These are phyloP conservation scores for Megamerina dolium DNA, from an alignment of 2,888 invertebrate species.

Conservation along the genomic window DNA sequence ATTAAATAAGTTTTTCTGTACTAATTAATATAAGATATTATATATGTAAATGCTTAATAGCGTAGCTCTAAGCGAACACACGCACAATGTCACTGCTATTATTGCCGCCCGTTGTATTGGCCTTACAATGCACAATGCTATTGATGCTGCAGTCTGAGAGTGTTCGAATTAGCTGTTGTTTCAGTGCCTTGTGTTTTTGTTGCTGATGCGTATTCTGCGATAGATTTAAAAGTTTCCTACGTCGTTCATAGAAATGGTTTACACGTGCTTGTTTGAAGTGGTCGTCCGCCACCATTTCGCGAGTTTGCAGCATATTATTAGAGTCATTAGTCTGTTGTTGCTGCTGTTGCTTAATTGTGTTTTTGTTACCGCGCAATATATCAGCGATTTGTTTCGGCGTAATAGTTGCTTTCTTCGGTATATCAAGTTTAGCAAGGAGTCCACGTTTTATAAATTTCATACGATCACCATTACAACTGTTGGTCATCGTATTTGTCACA, in stretches of 20 bases:
- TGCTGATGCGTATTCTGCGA: constrained; percentile 18
- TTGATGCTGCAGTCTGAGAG: constrained; percentile 36
- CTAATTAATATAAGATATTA: too few species aligned
- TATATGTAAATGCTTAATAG: too few species aligned
- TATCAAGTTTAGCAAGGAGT: constrained; percentile 21
- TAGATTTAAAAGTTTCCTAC: constrained; percentile 30
- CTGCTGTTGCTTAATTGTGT: constrained; percentile 14
- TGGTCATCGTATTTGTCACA: constrained; percentile 29
- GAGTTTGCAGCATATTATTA: not conserved
- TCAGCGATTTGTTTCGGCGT: constrained; percentile 37
- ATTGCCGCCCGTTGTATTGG: constrained; percentile 19
- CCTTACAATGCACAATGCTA: constrained; percentile 14
- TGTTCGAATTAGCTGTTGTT: constrained; percentile 35
- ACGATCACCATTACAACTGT: constrained; percentile 26
- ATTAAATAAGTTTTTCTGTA: not conserved
- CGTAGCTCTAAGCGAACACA: constrained; percentile 24
- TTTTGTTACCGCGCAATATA: constrained; percentile 29
- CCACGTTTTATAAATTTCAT: constrained; percentile 36
- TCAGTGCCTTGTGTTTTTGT: constrained; percentile 26
- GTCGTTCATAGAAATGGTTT: constrained; percentile 35
- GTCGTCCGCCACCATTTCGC: too few species aligned
- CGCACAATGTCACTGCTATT: constrained; percentile 35
- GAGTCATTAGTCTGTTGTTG: constrained; percentile 7
- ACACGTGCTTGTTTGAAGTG: constrained; percentile 28
- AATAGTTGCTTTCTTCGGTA: constrained; percentile 17